Evolutionary conservation across 2,113 vertebrate species (phyloP), one percentile per base, ranked within the genome.

Genomic region (Notothenia coriiceps): DNA sequence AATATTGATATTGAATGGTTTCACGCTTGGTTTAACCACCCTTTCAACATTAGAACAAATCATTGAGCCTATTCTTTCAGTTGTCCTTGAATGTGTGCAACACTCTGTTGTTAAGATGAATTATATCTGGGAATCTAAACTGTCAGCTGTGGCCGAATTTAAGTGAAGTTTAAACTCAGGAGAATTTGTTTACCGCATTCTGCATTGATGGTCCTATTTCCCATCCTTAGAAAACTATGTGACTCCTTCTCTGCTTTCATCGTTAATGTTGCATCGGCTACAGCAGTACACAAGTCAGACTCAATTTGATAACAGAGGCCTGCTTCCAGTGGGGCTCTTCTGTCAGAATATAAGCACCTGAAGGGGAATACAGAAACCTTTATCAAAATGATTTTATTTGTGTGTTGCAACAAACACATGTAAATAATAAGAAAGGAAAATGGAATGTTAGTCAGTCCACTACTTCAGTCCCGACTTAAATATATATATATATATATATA

Each of bases 1-100:
- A 74, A 84, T 82, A 71, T 74, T 82, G 80, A 78, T 69, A 83
- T 59, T 77, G 77, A 75, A 83, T 73, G 61, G 57, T 83, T 86
- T 83, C 22, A 72, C 73, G 82, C 82, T 77, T 75, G 66, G 70
- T 74, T 91, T 78, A 83, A 80, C 82, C 80, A 91, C 79, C 43
- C 75, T 84, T 87, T 91, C 70, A 82, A 68, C 29, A 52, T 44
- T 51, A 69, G 74, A 69, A 55, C 70, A 85, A 84, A 78, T 85
- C 49, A 66, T 80, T 88, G 85, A 43, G 64, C 25, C 59, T 74
- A 47, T 83, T 77, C 79, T 86, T 56, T 83, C 18, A 70, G 84
- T 85, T 89, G 67, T 33, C 69, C 64, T 73, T 46, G 33, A 76
- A 47, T 79, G 67, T 63, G 8, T 33, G 65, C 35, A 59, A 20